Evolutionary conservation across 1,140 invertebrate species (phyloP).

Genomic region (Zaprionus ornatus): DNA sequence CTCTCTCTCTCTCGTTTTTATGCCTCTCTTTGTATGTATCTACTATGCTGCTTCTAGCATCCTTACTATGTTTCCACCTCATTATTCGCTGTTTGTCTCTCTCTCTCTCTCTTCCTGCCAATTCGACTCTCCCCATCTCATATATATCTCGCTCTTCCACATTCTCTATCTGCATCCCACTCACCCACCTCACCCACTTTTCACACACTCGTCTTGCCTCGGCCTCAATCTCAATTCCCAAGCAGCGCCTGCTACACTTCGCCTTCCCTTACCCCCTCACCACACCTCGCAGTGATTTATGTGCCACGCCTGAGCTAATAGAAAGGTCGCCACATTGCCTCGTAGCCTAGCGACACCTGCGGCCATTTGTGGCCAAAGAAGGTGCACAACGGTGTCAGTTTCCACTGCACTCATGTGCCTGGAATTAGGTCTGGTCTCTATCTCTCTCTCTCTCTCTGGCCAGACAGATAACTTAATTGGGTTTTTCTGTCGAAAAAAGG

Average conservation of each 20-base stretch:
- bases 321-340: slow-evolving; percentile 47
- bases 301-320: slow-evolving; percentile 14
- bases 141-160: background rate
- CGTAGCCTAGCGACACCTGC: slow-evolving; percentile 39
- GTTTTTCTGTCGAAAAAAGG: slow-evolving; percentile 50
- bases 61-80: too few relatives aligned
- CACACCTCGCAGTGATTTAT: slow-evolving; percentile 40
- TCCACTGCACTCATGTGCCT: slow-evolving; percentile 14
- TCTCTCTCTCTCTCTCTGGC: slow-evolving; percentile 1
- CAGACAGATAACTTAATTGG: slow-evolving; percentile 43
- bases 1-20: too few relatives aligned
- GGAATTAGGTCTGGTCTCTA: background rate
- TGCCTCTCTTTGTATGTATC: too few relatives aligned
- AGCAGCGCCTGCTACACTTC: background rate
- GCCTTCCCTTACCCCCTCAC: background rate
- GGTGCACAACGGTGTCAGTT: slow-evolving; percentile 9
- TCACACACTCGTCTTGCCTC: background rate
- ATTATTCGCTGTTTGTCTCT: too few relatives aligned
- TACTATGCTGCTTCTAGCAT: too few relatives aligned
- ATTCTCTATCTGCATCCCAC: background rate
- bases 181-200: background rate
- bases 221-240: slow-evolving; percentile 49
- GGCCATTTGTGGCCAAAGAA: slow-evolving; percentile 10
- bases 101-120: too few relatives aligned
- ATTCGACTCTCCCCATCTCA: background rate